Evolutionary conservation across 1,140 invertebrate species (phyloP).

Genomic region (Temnothorax longispinosus): DNA sequence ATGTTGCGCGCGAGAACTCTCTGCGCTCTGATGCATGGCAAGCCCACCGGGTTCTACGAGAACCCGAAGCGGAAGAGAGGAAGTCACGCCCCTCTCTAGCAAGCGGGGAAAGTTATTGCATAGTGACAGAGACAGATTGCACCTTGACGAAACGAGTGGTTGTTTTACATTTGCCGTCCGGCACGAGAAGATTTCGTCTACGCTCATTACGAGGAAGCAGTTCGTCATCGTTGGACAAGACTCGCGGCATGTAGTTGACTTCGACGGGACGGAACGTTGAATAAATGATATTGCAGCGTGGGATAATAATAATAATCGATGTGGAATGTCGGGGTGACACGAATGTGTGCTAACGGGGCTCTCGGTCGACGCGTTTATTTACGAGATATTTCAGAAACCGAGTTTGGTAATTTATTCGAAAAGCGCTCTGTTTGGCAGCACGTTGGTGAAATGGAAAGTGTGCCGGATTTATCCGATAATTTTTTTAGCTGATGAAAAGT

Average conservation of each 20-base stretch:
- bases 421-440: background rate
- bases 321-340: constrained; percentile 29
- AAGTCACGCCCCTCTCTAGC: constrained; percentile 24
- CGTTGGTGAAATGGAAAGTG: background rate
- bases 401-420: constrained; percentile 24
- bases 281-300: constrained; percentile 71
- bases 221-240: constrained; percentile 68
- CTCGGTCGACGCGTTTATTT: constrained; percentile 18
- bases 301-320: constrained; percentile 71
- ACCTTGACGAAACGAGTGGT: constrained; percentile 73
- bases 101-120: constrained; percentile 70
- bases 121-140: constrained; percentile 79
- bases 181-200: constrained; percentile 45
- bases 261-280: constrained; percentile 61
- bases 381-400: background rate
- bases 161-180: constrained; percentile 54
- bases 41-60: background rate
- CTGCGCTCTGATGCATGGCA: background rate
- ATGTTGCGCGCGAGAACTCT: background rate
- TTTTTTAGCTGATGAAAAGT: background rate
- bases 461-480: background rate
- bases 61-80: constrained; percentile 39
- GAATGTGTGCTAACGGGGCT: background rate
- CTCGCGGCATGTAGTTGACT: constrained; percentile 56
- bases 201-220: constrained; percentile 50